These are phyloP conservation scores for Loripinus fragilis DNA, from an alignment of 2,888 invertebrate species.

Conservation along the genomic window DNA sequence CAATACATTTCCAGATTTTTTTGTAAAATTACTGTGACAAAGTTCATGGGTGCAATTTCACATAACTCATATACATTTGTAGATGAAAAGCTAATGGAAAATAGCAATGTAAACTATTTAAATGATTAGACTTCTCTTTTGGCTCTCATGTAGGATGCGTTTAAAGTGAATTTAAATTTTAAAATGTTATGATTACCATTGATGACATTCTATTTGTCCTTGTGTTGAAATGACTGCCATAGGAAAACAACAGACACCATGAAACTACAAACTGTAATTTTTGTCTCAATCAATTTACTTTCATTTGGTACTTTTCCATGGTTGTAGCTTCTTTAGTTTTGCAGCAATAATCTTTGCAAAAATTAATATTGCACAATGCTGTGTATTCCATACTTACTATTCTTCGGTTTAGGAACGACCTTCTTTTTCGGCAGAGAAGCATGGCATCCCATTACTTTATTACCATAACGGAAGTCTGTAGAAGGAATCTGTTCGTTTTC, in stretches of 20 bases:
- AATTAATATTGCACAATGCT: background rate
- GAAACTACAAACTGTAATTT: background rate
- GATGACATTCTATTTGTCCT: background rate
- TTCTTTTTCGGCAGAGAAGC: conserved; percentile 40
- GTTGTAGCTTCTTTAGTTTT: background rate
- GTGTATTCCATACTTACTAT: conserved; percentile 28
- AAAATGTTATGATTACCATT: too few relatives aligned
- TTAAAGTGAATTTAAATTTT: too few relatives aligned
- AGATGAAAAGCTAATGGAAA: too few relatives aligned
- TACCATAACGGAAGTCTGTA: background rate
- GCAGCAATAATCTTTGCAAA: background rate
- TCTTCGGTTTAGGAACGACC: conserved; percentile 28
- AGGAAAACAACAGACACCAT: background rate
- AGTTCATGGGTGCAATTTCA: too few relatives aligned
- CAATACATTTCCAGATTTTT: too few relatives aligned
- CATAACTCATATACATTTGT: too few relatives aligned
- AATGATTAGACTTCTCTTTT: too few relatives aligned
- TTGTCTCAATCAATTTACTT: too few relatives aligned
- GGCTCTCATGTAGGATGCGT: too few relatives aligned
- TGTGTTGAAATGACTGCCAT: background rate
- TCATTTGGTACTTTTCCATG: background rate
- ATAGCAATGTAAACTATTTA: too few relatives aligned
- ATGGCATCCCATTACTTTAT: conserved; percentile 45
- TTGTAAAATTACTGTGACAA: too few relatives aligned
- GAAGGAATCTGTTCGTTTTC: too few relatives aligned